phyloP scores from a whole-genome alignment of 2,113 vertebrate species.

The Junco hyemalis region DNA sequence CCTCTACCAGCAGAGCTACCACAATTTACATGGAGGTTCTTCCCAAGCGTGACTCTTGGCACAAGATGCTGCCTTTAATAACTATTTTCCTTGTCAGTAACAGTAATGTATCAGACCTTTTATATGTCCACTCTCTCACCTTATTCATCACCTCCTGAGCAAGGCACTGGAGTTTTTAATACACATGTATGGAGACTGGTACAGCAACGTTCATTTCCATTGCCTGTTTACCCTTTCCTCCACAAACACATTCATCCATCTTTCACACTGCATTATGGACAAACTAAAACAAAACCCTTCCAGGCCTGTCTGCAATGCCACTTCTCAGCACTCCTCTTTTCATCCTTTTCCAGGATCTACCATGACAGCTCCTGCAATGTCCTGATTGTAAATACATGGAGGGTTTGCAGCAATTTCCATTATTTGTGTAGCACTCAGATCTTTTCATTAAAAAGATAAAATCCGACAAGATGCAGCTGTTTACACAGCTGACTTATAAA shows the following conservation, averaged over 20 bases:
- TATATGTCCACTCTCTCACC: neutral
- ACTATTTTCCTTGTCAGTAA: neutral
- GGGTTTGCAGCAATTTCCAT: neutral
- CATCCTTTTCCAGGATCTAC: neutral
- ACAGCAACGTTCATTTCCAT: neutral
- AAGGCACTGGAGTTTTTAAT: neutral
- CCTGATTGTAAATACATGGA: neutral
- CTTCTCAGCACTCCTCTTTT: neutral
- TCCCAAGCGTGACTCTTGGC: neutral
- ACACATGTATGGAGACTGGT: neutral
- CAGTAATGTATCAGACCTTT: neutral
- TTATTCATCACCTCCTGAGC: neutral
- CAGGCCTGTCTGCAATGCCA: neutral
- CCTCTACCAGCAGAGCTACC: neutral
- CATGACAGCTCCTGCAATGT: neutral
- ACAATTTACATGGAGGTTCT: neutral
- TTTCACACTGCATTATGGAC: neutral
- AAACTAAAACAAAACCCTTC: neutral
- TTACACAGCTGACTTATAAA: neutral
- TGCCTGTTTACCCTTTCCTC: neutral
- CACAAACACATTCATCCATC: neutral
- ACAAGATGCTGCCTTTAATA: neutral
- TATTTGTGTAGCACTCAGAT: neutral
- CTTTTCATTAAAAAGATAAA: conserved; percentile 30
- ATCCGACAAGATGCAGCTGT: conserved; percentile 30